phyloP scores from a whole-genome alignment of 2,113 vertebrate species.

The Myanophis thanlyinensis region DNA sequence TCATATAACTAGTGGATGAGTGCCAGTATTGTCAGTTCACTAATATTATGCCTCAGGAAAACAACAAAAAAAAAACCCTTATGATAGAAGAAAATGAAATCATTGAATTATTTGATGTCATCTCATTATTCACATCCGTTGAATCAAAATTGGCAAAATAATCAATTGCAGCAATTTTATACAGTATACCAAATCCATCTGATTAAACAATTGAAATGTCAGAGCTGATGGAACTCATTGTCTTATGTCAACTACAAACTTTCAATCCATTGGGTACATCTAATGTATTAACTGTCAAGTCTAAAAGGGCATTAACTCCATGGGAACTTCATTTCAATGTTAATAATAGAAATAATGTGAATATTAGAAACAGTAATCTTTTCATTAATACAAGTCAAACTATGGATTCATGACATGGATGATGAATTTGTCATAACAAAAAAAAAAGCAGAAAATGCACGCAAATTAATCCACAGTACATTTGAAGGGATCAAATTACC shows the following conservation, averaged over 20 bases:
- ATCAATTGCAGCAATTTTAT: not conserved
- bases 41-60: not conserved
- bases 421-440: not conserved
- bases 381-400: not conserved
- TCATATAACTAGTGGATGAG: not conserved
- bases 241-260: not conserved
- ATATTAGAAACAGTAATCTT: not conserved
- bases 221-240: not conserved
- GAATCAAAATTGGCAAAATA: too few species aligned
- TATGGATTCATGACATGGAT: not conserved
- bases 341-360: not conserved
- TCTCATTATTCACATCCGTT: not conserved
- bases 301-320: not conserved
- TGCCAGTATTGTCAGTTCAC: not conserved
- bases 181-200: not conserved
- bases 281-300: too few species aligned
- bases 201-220: not conserved
- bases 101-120: not conserved
- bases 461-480: not conserved
- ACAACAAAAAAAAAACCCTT: not conserved
- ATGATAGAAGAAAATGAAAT: not conserved
- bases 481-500: not conserved
- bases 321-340: not conserved
- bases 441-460: not conserved
- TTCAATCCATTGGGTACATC: not conserved